Evolutionary conservation across 2,113 vertebrate species (phyloP).

Genomic region (Trogon melanurus): DNA sequence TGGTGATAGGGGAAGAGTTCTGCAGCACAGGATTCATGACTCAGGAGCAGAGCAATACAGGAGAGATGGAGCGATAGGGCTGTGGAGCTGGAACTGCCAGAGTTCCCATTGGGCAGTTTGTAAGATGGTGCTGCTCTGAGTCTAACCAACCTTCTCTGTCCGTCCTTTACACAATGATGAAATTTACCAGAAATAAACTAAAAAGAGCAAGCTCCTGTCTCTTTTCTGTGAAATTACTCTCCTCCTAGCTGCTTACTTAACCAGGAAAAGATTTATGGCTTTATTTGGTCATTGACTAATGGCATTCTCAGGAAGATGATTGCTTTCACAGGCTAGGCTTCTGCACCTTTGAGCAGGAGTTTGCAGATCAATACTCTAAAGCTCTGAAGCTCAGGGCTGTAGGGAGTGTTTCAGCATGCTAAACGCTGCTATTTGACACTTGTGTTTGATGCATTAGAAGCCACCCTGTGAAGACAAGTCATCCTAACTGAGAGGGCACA

Average conservation of each 20-base stretch:
- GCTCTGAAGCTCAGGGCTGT: neutral
- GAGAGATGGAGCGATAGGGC: neutral
- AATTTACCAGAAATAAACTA: neutral
- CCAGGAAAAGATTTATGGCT: neutral
- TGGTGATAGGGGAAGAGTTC: neutral
- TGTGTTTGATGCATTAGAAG: neutral
- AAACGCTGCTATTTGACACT: neutral
- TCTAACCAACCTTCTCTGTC: neutral
- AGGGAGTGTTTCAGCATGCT: neutral
- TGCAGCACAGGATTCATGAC: neutral
- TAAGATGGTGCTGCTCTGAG: neutral
- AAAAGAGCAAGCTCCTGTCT: neutral
- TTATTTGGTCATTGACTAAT: neutral
- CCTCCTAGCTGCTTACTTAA: neutral
- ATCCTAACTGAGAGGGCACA: neutral
- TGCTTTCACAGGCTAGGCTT: neutral
- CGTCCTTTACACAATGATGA: neutral
- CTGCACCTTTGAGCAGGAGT: neutral
- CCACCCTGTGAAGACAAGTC: neutral
- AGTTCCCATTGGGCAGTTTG: neutral
- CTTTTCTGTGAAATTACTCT: neutral
- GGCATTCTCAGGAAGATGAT: neutral
- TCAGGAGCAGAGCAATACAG: neutral
- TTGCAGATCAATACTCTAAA: neutral
- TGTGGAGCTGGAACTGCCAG: neutral